Conservation (phyloP, 2,888 invertebrate genomes). For the Tricholauxania praeusta region DNA sequence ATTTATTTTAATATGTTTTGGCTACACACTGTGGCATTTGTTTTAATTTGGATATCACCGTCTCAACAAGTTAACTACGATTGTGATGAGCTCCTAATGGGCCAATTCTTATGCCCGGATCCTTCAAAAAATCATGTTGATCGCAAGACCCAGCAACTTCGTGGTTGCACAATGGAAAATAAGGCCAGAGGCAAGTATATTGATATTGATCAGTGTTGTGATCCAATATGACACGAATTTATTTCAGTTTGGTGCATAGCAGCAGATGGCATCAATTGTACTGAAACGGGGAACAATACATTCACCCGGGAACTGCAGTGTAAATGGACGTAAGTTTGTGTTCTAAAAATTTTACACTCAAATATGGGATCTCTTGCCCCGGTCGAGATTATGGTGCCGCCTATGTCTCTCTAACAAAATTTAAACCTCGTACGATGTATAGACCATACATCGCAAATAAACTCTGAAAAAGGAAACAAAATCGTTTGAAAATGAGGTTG, state of each 20-base stretch:
- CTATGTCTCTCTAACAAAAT: too few relatives aligned
- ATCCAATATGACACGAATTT: conserved; percentile 53
- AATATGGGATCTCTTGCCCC: too few relatives aligned
- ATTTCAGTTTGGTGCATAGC: conserved; percentile 82
- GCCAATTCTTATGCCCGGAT: conserved; percentile 87
- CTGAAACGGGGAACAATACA: conserved; percentile 81
- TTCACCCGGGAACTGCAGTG: conserved; percentile 89
- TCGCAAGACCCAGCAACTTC: conserved; percentile 87
- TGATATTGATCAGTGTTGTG: not conserved
- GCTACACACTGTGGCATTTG: not conserved
- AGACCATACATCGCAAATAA: too few relatives aligned
- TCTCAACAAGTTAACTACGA: conserved; percentile 67
- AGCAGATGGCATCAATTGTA: conserved; percentile 85
- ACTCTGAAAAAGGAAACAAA: too few relatives aligned
- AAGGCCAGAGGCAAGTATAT: conserved; percentile 77
- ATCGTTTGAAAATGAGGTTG: too few relatives aligned
- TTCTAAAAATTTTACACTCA: not conserved
- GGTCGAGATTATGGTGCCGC: too few relatives aligned
- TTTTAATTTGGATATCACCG: conserved; percentile 31
- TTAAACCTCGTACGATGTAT: too few relatives aligned
- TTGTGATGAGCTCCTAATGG: conserved; percentile 80
- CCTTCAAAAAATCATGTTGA: conserved; percentile 83
- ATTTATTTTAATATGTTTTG: conserved; percentile 1
- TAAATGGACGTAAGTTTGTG: conserved; percentile 89
- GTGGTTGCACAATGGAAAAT: conserved; percentile 83